Base-by-base conservation (phyloP, 2,888 invertebrate species). In the Chorisops tibialis region DNA sequence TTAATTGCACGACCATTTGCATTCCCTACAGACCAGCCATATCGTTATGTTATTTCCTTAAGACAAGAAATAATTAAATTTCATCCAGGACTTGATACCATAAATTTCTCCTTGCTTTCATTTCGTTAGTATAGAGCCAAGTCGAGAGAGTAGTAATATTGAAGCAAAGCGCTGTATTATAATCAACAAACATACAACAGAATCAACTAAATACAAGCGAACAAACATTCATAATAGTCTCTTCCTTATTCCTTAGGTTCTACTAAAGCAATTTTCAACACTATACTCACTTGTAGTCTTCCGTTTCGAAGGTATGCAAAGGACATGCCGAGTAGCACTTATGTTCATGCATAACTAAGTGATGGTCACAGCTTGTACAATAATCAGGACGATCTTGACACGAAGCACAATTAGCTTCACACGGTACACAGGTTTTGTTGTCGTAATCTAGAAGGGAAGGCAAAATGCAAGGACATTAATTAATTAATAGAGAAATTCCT, bases 291-390 rank as follows among this genome's bases (percentile, higher is more conserved):
- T 85, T 86, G 77, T 93, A 91, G 75, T 93, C 92, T 71, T 92
- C 89, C 2, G 91, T 91, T 79, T 93, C 93, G 73, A 85, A 93
- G 45, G 89, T 90, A 67, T 88, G 85, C 14, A 84, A 74, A 0
- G 93, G 93, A 78, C 94, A 94, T 0, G 90, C 85, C 5, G 93
- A 88, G 69, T 90, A 82, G 77, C 94, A 94, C 70, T 87, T 87
- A 70, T 88, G 89, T 67, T 88, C 87, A 73, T 89, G 87, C 71
- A 93, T 85, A 52, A 93, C 87, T 66, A 94, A 80, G 73, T 93
- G 91, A 76, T 92, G 92, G 71, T 93, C 92, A 75, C 94, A 94
- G 68, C 89, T 91, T 41, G 89, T 90, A 72, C 94, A 94, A 67
- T 86, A 85, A 69, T 91, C 89, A 4, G 91, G 88, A 66, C 87